Conservation (phyloP, 2,888 invertebrate species). For the Erannis defoliaria region DNA sequence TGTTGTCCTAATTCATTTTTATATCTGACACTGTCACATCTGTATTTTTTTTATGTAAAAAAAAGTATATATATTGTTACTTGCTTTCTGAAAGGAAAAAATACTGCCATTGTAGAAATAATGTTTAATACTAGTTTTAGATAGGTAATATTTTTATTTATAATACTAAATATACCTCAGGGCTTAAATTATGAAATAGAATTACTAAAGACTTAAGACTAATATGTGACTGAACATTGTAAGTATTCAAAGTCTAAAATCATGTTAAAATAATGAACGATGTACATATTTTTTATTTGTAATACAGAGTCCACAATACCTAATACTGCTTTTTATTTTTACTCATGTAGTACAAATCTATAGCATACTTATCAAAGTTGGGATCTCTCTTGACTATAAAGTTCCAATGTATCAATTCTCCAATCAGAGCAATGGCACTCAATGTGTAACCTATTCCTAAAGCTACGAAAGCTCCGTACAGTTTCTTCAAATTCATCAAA, state of each 20-base stretch:
- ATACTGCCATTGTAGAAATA: slow-evolving; percentile 1
- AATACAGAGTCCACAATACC: slow-evolving; percentile 27
- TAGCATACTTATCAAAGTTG: slow-evolving; percentile 89
- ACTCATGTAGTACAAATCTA: slow-evolving; percentile 82
- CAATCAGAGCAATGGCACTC: slow-evolving; percentile 84
- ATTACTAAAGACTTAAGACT: slow-evolving; percentile 26
- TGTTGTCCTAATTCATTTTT: too few relatives aligned
- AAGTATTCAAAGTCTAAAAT: slow-evolving; percentile 58
- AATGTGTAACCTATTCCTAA: slow-evolving; percentile 90
- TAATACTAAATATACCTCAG: slow-evolving; percentile 4
- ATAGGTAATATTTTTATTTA: slow-evolving; percentile 11
- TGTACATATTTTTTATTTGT: slow-evolving; percentile 56
- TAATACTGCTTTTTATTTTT: slow-evolving; percentile 71
- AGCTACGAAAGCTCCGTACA: slow-evolving; percentile 92
- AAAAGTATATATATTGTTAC: background rate
- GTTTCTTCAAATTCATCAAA: slow-evolving; percentile 91
- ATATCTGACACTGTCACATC: too few relatives aligned
- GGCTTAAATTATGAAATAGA: slow-evolving; percentile 25
- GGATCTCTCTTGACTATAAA: slow-evolving; percentile 89
- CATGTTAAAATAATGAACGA: slow-evolving; percentile 49
- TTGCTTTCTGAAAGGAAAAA: background rate
- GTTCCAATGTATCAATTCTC: slow-evolving; percentile 90
- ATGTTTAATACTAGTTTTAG: slow-evolving; percentile 2
- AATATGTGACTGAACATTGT: slow-evolving; percentile 56
- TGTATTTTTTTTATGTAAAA: background rate